Evolutionary conservation across 1,140 invertebrate genomes (phyloP).

Genomic region (Drosophila pectinifera): DNA sequence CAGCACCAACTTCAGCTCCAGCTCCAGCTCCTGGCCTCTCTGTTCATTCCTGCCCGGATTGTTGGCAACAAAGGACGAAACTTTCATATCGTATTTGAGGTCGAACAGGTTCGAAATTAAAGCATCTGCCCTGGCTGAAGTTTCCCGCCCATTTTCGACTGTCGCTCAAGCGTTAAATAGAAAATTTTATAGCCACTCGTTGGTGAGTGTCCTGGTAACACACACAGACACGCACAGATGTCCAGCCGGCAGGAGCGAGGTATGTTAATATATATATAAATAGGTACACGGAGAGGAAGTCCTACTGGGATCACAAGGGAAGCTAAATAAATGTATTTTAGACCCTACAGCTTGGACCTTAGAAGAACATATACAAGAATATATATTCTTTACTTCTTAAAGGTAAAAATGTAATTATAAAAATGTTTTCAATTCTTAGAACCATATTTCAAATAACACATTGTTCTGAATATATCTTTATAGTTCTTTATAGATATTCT

Average conservation of each 20-base stretch:
- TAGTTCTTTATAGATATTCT: background rate
- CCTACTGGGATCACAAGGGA: background rate
- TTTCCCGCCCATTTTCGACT: conserved; percentile 26
- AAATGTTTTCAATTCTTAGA: too few species aligned
- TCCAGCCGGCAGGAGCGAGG: conserved; percentile 19
- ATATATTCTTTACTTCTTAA: too few species aligned
- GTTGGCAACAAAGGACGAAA: conserved; percentile 49
- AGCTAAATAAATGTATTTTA: too few species aligned
- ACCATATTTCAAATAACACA: too few species aligned
- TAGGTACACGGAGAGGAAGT: background rate
- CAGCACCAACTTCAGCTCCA: background rate
- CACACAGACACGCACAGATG: conserved; percentile 29
- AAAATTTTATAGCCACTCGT: conserved; percentile 70
- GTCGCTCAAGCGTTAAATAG: conserved; percentile 78
- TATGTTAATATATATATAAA: conserved; percentile 14
- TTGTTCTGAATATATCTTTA: too few species aligned
- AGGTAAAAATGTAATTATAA: too few species aligned
- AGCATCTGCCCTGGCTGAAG: conserved; percentile 34
- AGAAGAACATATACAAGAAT: too few species aligned
- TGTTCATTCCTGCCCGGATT: conserved; percentile 7
- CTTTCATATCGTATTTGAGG: conserved; percentile 68
- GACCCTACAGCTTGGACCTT: too few species aligned
- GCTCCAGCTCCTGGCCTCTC: background rate
- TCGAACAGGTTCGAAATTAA: conserved; percentile 64
- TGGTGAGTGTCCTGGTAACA: conserved; percentile 58